phyloP scores from a whole-genome alignment of 23 tunicate genomes.

The Trididemnum clinides region DNA sequence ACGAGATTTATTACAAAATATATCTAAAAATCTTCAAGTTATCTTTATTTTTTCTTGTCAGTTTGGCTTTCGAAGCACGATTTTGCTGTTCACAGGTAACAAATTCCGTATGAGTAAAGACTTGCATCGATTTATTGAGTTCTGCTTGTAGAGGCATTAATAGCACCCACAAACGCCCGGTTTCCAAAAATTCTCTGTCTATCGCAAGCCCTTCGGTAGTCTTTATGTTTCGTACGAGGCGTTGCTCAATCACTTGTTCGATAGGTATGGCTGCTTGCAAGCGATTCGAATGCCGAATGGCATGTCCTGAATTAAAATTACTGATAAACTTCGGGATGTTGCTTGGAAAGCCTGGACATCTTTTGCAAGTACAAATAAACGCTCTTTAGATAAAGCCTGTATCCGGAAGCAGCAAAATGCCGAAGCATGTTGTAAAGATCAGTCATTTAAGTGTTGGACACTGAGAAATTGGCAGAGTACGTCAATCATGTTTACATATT shows the following conservation, averaged over 20 bases:
- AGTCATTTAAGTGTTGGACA: neutral
- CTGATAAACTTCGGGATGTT: neutral
- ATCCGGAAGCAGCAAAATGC: slow-evolving; percentile 3
- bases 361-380: neutral
- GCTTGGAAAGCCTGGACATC: neutral
- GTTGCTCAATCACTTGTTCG: neutral
- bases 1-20: neutral
- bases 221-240: neutral
- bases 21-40: neutral
- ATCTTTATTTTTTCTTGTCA: neutral
- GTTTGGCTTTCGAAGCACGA: neutral
- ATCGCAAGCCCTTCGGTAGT: neutral
- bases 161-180: neutral
- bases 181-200: neutral
- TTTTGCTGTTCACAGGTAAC: slow-evolving; percentile 1
- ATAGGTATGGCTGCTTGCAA: neutral
- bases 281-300: neutral
- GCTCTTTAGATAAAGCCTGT: neutral
- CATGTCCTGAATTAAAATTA: neutral
- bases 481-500: neutral
- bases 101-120: neutral
- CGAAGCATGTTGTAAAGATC: neutral
- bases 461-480: neutral
- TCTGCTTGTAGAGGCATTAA: neutral
- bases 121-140: slow-evolving; percentile 1